phyloP scores from a whole-genome alignment of 2,797 vertebrate species.

The Enteromius fasciolatus region DNA sequence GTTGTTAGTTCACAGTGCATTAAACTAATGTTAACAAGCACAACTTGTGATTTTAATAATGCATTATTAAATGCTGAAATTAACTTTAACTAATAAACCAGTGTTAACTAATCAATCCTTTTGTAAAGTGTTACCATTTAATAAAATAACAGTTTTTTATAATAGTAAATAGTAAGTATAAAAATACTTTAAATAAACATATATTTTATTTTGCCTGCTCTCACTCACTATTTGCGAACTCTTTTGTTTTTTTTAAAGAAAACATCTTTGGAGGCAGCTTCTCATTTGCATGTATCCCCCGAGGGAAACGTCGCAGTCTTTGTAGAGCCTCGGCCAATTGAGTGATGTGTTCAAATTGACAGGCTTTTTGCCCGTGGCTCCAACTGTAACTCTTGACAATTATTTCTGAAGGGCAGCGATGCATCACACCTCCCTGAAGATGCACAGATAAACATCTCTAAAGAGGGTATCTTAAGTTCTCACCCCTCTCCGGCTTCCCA shows the following conservation, averaged over 20 bases:
- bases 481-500: constrained; percentile 9
- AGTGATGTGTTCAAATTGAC: neutral
- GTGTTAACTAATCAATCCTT: too few species aligned
- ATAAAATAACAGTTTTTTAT: too few species aligned
- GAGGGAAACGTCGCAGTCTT: neutral
- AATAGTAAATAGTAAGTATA: neutral
- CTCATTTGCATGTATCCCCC: neutral
- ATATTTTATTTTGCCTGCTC: neutral
- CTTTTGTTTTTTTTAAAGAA: neutral
- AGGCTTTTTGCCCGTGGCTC: constrained; percentile 28
- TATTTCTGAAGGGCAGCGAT: neutral
- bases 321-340: neutral
- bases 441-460: constrained; percentile 28
- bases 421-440: constrained; percentile 16
- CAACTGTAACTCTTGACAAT: constrained; percentile 31
- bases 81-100: too few species aligned
- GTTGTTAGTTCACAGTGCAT: too few species aligned
- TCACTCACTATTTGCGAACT: neutral
- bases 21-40: too few species aligned
- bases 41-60: too few species aligned
- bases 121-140: too few species aligned
- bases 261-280: neutral
- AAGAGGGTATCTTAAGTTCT: constrained; percentile 28
- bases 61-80: too few species aligned
- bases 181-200: neutral